These are phyloP conservation scores for Acheta domesticus DNA, from an alignment of 2,888 invertebrate genomes.

Conservation along the genomic window DNA sequence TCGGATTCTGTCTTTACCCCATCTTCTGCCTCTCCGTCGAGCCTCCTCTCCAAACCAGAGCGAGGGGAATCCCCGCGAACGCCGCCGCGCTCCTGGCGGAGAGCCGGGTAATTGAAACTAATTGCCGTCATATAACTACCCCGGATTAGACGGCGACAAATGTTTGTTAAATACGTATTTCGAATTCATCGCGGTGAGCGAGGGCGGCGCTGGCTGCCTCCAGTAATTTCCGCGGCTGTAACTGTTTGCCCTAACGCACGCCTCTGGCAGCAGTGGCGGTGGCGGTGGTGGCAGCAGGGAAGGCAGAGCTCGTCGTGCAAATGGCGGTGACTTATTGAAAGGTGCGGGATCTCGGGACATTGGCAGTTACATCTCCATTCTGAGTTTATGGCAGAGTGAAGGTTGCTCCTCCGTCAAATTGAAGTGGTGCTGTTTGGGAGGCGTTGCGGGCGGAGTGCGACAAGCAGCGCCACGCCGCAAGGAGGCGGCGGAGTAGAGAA, in stretches of 20 bases:
- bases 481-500: too few relatives aligned
- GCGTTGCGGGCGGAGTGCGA: too few relatives aligned
- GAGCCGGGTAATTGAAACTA: not conserved
- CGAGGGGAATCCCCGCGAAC: not conserved
- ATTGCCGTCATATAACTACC: constrained; percentile 9
- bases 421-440: not conserved
- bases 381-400: not conserved
- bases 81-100: not conserved
- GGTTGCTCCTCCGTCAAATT: not conserved
- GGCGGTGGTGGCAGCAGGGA: not conserved
- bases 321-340: not conserved
- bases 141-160: constrained; percentile 10
- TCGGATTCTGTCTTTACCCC: too few relatives aligned
- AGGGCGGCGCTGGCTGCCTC: constrained; percentile 2
- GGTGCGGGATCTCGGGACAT: not conserved
- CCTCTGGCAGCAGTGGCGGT: not conserved
- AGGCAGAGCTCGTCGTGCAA: not conserved
- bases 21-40: not conserved
- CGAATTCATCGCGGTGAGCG: constrained; percentile 10
- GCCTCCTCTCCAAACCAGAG: not conserved
- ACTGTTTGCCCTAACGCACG: constrained; percentile 1
- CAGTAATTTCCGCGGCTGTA: constrained; percentile 1
- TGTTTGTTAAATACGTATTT: constrained; percentile 18
- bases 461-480: too few relatives aligned
- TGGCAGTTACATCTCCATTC: not conserved